Conservation (phyloP, 2,113 vertebrate genomes). For the Diadophis punctatus region DNA sequence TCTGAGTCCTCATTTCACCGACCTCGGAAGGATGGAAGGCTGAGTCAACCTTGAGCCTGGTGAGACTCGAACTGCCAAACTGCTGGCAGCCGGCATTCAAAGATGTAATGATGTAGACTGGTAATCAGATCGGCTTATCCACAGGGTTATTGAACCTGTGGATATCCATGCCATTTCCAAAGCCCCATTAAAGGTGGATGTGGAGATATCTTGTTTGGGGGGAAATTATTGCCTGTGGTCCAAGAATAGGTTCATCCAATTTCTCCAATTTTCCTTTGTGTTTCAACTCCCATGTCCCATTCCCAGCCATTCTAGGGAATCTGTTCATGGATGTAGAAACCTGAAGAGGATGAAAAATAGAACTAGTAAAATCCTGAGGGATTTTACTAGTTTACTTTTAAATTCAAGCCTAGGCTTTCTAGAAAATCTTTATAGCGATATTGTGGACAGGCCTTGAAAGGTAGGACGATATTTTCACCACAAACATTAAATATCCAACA, state of each 20-base stretch:
- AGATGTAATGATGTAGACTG: neutral
- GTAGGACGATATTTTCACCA: neutral
- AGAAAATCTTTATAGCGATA: neutral
- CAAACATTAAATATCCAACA: neutral
- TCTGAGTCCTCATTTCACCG: no score
- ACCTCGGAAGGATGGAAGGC: no score
- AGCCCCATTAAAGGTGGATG: neutral
- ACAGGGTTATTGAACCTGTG: neutral
- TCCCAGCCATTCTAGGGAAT: neutral
- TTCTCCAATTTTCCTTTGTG: neutral
- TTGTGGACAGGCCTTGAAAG: neutral
- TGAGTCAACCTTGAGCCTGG: no score
- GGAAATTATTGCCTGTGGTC: neutral
- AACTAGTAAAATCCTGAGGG: neutral
- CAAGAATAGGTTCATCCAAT: neutral
- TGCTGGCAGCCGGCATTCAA: neutral
- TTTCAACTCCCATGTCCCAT: neutral
- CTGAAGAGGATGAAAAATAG: neutral
- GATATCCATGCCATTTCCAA: neutral
- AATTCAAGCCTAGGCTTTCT: neutral
- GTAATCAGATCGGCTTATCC: rapidly evolving
- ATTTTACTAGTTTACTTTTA: neutral
- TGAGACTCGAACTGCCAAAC: no score
- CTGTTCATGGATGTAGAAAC: no score
- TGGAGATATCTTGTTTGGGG: neutral